Percentiles rank a stretch among this genome's conserved stretches.
These are phyloP conservation scores for Hestina assimilis DNA, from an alignment of 1,140 invertebrate genomes.

Conservation along the genomic window DNA sequence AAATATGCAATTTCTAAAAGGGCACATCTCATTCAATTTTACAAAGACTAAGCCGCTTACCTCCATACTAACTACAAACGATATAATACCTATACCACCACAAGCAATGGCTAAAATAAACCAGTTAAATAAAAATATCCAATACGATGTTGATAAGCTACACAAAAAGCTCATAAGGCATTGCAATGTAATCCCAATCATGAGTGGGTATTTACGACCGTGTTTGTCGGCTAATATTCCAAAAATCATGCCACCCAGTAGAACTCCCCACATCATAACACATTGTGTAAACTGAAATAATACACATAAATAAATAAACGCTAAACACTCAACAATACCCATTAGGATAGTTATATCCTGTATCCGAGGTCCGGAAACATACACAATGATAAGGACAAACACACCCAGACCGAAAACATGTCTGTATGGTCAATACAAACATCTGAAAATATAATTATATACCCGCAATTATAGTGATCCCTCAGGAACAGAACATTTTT, in stretches of 20 bases:
- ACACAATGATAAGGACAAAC: no score
- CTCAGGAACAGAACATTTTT: no score
- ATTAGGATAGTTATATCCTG: no score
- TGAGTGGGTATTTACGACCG: constrained; percentile 78
- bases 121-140: constrained; percentile 83
- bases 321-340: no score
- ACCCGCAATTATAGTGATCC: neutral
- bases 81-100: constrained; percentile 76
- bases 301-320: neutral
- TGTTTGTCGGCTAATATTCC: constrained; percentile 86
- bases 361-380: no score
- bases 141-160: constrained; percentile 81
- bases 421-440: no score
- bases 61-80: constrained; percentile 74
- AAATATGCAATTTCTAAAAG: no score
- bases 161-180: constrained; percentile 79
- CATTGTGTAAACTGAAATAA: constrained; percentile 82
- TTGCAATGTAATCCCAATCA: constrained; percentile 82
- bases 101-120: constrained; percentile 84
- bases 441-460: neutral
- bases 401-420: no score
- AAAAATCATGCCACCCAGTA: constrained; percentile 83
- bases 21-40: no score
- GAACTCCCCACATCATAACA: constrained; percentile 86
- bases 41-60: no score